These are phyloP conservation scores for Trematomus loennbergii DNA, from an alignment of 2,113 vertebrate species.

Conservation along the genomic window DNA sequence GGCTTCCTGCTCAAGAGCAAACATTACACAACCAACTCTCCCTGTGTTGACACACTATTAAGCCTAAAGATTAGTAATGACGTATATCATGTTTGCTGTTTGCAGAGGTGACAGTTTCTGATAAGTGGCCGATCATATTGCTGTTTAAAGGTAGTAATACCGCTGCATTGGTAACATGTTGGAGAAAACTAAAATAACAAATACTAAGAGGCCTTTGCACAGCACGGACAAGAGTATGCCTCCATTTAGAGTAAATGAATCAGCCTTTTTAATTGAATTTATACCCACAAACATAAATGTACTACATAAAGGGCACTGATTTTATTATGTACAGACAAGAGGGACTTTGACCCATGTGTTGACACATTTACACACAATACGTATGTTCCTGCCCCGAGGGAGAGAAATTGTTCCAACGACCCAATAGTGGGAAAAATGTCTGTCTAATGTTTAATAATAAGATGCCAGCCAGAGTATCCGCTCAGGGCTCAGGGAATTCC, in stretches of 20 bases:
- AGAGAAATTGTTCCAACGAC: too few relatives aligned
- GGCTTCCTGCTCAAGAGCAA: conserved; percentile 43
- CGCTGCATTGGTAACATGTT: conserved; percentile 30
- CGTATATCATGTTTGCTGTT: conserved; percentile 63
- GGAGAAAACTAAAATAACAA: background rate
- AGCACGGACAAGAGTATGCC: background rate
- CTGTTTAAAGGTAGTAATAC: conserved; percentile 21
- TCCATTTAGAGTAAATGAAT: background rate
- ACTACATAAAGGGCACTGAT: background rate
- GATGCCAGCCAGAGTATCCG: background rate
- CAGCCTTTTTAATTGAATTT: background rate
- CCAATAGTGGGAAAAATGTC: too few relatives aligned
- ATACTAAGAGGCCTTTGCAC: background rate
- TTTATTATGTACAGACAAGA: background rate
- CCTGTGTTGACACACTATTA: conserved; percentile 66
- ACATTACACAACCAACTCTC: conserved; percentile 51
- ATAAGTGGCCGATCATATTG: conserved; percentile 53
- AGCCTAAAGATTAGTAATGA: conserved; percentile 46
- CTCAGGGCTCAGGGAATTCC: background rate
- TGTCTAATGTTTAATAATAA: too few relatives aligned
- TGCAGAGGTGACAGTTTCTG: conserved; percentile 68
- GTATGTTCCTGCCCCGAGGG: background rate
- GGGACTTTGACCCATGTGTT: background rate
- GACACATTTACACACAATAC: background rate
- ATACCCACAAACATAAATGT: background rate